A percentile compares a stretch with the other conserved stretches of the same genome.
These are phyloP conservation scores for Drosophila athabasca DNA, from an alignment of 1,140 invertebrate species.

Conservation along the genomic window DNA sequence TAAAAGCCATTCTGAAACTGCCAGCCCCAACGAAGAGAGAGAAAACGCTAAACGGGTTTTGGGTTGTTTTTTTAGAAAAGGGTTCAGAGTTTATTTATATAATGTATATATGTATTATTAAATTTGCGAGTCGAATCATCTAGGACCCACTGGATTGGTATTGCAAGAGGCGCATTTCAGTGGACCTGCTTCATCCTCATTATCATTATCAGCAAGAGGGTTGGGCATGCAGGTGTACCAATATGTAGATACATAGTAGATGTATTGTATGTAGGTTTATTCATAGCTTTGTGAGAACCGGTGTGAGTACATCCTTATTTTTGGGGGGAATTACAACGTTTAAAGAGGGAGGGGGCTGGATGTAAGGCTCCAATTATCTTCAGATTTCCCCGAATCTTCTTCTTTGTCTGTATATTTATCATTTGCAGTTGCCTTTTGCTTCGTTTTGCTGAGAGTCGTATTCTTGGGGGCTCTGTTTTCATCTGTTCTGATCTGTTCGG, in stretches of 20 bases:
- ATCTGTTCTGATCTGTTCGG: slow-evolving; percentile 5
- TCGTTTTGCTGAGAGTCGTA: slow-evolving; percentile 24
- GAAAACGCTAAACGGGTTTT: too few relatives aligned
- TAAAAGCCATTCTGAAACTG: too few relatives aligned
- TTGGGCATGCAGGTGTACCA: too few relatives aligned
- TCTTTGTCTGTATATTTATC: slow-evolving; percentile 12
- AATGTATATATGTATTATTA: slow-evolving; percentile 30
- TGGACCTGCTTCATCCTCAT: slow-evolving; percentile 11
- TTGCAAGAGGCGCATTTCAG: not conserved
- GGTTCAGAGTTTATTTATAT: slow-evolving; percentile 31
- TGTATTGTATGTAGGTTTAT: slow-evolving; percentile 1
- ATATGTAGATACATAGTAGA: not conserved
- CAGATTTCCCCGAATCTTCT: slow-evolving; percentile 3
- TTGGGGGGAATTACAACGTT: slow-evolving; percentile 2
- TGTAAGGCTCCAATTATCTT: slow-evolving; percentile 16
- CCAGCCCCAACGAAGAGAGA: too few relatives aligned
- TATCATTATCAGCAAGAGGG: slow-evolving; percentile 2
- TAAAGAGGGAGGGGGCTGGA: slow-evolving; percentile 15
- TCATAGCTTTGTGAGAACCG: slow-evolving; percentile 2
- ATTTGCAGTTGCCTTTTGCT: slow-evolving; percentile 25
- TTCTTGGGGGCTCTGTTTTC: slow-evolving; percentile 16
- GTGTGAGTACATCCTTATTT: slow-evolving; percentile 23
- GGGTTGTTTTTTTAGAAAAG: slow-evolving; percentile 28
- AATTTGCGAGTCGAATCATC: slow-evolving; percentile 23
- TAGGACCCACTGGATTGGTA: not conserved